Base-by-base conservation (phyloP, 2,113 vertebrate genomes). In the Picathartes gymnocephalus region DNA sequence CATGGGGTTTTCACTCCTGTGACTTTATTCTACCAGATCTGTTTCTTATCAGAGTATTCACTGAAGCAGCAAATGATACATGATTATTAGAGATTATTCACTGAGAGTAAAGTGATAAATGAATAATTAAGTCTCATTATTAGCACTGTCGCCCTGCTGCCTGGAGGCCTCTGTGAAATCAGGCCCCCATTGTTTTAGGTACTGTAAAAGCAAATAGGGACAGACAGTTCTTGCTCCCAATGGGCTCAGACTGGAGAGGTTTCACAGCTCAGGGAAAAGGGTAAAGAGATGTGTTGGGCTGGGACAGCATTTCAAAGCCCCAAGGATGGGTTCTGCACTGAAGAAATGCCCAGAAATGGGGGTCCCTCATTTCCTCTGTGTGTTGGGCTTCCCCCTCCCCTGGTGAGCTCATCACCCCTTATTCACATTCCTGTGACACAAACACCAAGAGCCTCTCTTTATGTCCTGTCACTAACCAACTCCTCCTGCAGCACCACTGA, bases 1-100 rank as follows among this genome's bases (percentile, higher is more conserved):
- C 28, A 10, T 3, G 10, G 30, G 19, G 18, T 64, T 80, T 86
- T 86, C 42, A 62, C 39, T 93, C 62, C 78, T 47, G 9, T 85
- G 65, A 76, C 61, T 85, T 87, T 13, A 51, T 84, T 85, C 78
- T 56, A 90, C 44, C 56, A 71, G 44, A 60, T 39, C 81, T 72
- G 37, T 93, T 87, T 69, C 62, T 28, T 44, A n/a, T 45, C 81
- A 56, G 71, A 66, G 15, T 24, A 56, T 35, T 81, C 87, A 74
- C 61, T 74, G 87, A 74, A 82, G 90, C 90, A 93, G 93, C 66
- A 91, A 93, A 91, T 90, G 79, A 61, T 39, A 79, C 78, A 45
- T 37, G 60, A 93, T 90, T 79, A 74, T 56, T 54, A 30, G 47
- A 91, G 57, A 91, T 91, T 71, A 71, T 91, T 93, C 81, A 64